These are phyloP conservation scores for Alviniconcha strummeri DNA, from an alignment of 2,888 invertebrate species.

Conservation along the genomic window DNA sequence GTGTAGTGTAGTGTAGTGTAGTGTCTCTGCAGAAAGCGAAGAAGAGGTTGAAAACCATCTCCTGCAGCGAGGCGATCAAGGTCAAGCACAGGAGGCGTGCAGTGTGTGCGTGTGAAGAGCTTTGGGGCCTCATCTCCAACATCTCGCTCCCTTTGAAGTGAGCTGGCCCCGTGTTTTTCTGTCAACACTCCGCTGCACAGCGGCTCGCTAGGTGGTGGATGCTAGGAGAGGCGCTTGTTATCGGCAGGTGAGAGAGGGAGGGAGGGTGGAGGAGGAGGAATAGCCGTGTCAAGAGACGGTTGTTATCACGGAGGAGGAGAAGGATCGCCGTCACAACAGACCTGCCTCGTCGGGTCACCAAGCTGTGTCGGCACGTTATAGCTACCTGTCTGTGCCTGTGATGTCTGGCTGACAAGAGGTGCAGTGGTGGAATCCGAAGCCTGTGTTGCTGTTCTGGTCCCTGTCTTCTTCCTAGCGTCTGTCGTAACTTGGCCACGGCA, in stretches of 20 bases:
- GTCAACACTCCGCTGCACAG: background rate
- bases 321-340: constrained; percentile 6
- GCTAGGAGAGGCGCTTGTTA: background rate
- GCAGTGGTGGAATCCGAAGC: background rate
- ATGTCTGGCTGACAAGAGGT: background rate
- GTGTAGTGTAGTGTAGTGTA: no score
- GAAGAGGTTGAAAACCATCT: no score
- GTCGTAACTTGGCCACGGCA: background rate
- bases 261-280: background rate
- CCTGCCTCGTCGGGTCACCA: background rate
- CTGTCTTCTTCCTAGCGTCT: background rate
- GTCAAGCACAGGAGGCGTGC: no score
- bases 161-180: background rate
- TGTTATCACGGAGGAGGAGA: background rate
- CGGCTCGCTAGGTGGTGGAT: background rate
- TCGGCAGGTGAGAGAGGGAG: background rate
- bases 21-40: no score
- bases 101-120: no score
- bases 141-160: constrained; percentile 7
- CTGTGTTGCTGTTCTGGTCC: background rate
- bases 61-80: no score
- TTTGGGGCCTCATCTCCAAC: background rate
- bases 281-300: background rate
- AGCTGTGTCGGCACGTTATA: background rate
- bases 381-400: background rate